Evolutionary conservation across 1,140 invertebrate genomes (phyloP).

Genomic region (Scylla paramamosain): DNA sequence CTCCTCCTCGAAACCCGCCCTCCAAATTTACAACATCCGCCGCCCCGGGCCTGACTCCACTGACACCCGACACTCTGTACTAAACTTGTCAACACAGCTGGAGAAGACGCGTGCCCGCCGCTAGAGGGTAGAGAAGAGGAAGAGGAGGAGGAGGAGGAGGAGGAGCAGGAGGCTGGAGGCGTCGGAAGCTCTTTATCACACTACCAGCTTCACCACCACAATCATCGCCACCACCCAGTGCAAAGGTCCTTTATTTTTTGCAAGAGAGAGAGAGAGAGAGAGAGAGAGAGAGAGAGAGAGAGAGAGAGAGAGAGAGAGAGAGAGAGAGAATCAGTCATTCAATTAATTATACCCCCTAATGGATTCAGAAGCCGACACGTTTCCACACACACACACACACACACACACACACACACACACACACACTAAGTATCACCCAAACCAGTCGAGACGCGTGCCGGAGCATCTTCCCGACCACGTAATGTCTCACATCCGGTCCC

Average conservation of each 20-base stretch:
- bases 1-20: background rate
- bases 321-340: background rate
- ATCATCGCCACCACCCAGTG: background rate
- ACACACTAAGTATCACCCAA: background rate
- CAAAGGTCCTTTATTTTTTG: background rate
- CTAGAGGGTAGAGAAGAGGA: background rate
- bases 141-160: constrained; percentile 8
- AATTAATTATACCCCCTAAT: background rate
- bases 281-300: too few relatives aligned
- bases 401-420: too few relatives aligned
- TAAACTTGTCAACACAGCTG: background rate
- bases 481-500: background rate
- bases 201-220: background rate
- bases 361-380: background rate
- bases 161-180: background rate
- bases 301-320: too few relatives aligned
- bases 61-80: background rate
- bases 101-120: background rate
- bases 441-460: background rate
- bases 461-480: background rate
- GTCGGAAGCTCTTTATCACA: background rate
- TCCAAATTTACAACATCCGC: background rate
- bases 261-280: too few relatives aligned
- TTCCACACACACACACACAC: background rate
- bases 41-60: background rate